A percentile compares a stretch with the other conserved stretches of the same genome.
Evolutionary conservation across 1,140 invertebrate species (phyloP).

Genomic region (Vanessa tameamea): DNA sequence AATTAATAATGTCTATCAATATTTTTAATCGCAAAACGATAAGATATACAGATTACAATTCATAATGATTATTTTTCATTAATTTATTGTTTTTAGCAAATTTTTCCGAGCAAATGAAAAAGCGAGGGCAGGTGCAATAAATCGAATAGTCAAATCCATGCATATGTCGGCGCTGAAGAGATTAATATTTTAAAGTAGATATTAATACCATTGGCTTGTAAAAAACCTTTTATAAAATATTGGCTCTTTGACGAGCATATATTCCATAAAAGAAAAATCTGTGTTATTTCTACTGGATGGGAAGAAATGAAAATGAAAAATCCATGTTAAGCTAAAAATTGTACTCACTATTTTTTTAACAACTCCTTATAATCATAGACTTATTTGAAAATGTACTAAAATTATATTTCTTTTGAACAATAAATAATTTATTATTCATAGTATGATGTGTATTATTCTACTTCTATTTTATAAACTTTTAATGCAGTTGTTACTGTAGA

Average conservation of each 20-base stretch:
- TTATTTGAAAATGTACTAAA: no score
- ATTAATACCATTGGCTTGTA: conserved; percentile 18
- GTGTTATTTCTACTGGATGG: background rate
- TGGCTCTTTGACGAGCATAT: conserved; percentile 8
- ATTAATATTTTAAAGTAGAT: conserved; percentile 29
- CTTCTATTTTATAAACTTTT: no score
- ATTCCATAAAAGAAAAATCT: background rate
- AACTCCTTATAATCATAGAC: no score
- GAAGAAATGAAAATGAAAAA: no score
- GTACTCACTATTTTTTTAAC: no score
- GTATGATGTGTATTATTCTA: no score
- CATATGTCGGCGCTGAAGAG: conserved; percentile 11
- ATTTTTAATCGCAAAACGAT: no score
- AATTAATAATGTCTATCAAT: no score
- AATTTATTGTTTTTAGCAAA: conserved; percentile 21
- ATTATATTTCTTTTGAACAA: no score
- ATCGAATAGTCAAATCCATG: conserved; percentile 25
- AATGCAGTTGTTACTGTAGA: no score
- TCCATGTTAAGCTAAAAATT: no score
- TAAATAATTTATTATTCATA: no score
- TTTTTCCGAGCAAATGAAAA: conserved; percentile 23
- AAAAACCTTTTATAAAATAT: conserved; percentile 14
- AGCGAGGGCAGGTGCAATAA: conserved; percentile 24
- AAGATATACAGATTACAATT: background rate
- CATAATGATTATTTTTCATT: background rate